Evolutionary conservation across 2,797 vertebrate species (phyloP).

Genomic region (Pampus argenteus): DNA sequence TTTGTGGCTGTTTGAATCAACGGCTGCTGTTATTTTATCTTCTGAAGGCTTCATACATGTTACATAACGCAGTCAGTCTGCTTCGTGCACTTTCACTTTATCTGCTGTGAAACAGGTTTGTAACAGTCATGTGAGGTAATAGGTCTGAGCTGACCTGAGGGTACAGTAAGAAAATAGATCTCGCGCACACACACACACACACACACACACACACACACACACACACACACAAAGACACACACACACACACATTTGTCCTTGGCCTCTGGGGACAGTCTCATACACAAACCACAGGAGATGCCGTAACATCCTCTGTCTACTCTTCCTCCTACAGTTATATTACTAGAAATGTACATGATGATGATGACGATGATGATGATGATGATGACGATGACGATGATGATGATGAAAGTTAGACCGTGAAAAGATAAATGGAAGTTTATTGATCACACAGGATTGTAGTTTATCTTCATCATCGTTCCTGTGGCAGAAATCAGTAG

Average conservation of each 20-base stretch:
- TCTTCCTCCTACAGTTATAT: not conserved
- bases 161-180: constrained; percentile 12
- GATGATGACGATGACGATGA: too few relatives aligned
- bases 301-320: not conserved
- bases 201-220: constrained; percentile 12
- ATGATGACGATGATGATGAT: too few relatives aligned
- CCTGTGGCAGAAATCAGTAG: not conserved
- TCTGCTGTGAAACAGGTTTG: constrained; percentile 15
- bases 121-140: constrained; percentile 26
- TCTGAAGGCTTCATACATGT: not conserved
- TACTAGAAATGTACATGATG: not conserved
- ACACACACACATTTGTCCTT: not conserved
- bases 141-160: constrained; percentile 22
- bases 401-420: too few relatives aligned
- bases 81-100: constrained; percentile 4
- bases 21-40: not conserved
- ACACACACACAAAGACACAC: constrained; percentile 3
- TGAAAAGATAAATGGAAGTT: too few relatives aligned
- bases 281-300: not conserved
- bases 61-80: constrained; percentile 3
- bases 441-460: not conserved
- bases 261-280: not conserved
- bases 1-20: not conserved
- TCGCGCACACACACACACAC: not conserved
- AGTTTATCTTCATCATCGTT: not conserved